Evolutionary conservation across 2,113 vertebrate species (phyloP).

Genomic region (Arizona elegans): DNA sequence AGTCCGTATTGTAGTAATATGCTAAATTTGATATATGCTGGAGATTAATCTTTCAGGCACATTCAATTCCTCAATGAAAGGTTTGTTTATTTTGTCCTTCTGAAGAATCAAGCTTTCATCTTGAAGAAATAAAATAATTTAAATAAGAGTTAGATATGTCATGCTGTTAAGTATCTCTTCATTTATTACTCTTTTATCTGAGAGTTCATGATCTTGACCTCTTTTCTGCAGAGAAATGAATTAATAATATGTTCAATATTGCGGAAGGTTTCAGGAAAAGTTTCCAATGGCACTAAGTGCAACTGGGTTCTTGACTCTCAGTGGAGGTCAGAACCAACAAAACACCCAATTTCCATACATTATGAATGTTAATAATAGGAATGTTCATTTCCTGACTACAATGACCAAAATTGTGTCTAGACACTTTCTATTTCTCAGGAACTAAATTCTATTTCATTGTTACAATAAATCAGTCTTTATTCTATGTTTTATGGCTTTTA

Average conservation of each 20-base stretch:
- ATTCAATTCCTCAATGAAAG: background rate
- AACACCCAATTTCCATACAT: background rate
- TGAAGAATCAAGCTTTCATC: background rate
- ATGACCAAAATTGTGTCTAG: background rate
- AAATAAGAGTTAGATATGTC: background rate
- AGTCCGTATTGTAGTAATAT: slow-evolving; percentile 7
- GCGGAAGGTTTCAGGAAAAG: background rate
- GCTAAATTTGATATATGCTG: slow-evolving; percentile 6
- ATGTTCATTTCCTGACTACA: background rate
- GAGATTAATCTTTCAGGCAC: slow-evolving; percentile 8
- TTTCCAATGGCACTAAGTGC: background rate
- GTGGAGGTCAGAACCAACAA: background rate
- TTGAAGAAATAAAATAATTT: background rate
- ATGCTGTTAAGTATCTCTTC: background rate
- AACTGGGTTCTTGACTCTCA: background rate
- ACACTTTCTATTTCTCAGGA: too few species aligned
- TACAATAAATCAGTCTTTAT: background rate
- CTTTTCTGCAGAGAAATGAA: slow-evolving; percentile 13
- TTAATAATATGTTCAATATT: background rate
- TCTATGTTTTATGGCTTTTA: background rate
- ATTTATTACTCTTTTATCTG: background rate
- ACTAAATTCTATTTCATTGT: background rate
- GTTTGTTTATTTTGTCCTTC: background rate
- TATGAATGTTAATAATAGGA: background rate
- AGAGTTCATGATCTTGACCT: background rate